These are phyloP conservation scores for Cettia cetti DNA, from an alignment of 2,113 vertebrate species.

Conservation along the genomic window DNA sequence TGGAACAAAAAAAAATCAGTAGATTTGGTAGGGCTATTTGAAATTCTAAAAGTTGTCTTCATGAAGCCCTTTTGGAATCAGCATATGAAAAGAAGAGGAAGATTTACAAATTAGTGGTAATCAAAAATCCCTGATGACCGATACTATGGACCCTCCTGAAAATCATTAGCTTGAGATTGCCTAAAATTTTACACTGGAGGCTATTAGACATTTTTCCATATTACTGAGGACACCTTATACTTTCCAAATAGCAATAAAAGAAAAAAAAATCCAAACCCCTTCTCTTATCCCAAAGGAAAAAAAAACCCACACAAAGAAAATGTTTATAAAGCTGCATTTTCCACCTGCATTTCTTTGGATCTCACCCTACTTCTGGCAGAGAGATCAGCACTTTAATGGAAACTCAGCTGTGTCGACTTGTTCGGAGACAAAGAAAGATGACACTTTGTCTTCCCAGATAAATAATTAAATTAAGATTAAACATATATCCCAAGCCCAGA, in stretches of 20 bases:
- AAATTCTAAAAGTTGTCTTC: background rate
- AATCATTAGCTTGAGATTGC: background rate
- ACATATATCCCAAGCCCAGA: background rate
- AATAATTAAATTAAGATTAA: background rate
- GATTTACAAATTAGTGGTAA: background rate
- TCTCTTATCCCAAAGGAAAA: background rate
- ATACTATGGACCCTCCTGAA: background rate
- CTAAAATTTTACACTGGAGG: background rate
- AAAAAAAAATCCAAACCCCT: background rate
- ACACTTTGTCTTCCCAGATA: background rate
- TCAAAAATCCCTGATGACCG: background rate
- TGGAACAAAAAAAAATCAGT: background rate
- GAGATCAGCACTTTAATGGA: background rate
- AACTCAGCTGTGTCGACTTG: background rate
- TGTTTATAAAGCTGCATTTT: background rate
- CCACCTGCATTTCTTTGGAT: background rate
- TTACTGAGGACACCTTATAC: background rate
- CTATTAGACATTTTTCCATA: background rate
- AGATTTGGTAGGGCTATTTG: background rate
- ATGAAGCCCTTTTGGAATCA: background rate
- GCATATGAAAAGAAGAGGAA: background rate
- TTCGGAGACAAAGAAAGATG: background rate
- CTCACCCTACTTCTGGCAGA: background rate
- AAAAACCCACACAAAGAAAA: background rate
- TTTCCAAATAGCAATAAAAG: background rate